Percentiles rank a stretch among this genome's conserved stretches.
Evolutionary conservation across 1,140 invertebrate species (phyloP).

Genomic region (Wiebesia pumilae): DNA sequence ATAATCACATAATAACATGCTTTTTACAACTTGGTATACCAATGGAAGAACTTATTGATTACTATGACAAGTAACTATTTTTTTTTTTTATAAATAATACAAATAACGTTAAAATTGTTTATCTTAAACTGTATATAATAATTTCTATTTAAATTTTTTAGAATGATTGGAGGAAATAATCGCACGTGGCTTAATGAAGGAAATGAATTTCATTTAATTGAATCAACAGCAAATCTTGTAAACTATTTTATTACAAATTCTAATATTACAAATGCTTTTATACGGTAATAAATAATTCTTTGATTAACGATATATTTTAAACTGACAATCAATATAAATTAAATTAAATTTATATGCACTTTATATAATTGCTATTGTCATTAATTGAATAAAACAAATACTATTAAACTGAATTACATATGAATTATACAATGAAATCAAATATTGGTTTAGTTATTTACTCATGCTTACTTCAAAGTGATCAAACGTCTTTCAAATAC

Average conservation of each 20-base stretch:
- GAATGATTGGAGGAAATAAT: conserved; percentile 84
- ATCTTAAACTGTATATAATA: neutral
- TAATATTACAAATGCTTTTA: conserved; percentile 73
- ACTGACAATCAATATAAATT: neutral
- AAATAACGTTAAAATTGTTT: neutral
- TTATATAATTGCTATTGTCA: too few species aligned
- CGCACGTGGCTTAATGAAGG: conserved; percentile 85
- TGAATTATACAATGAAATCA: too few species aligned
- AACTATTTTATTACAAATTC: conserved; percentile 77
- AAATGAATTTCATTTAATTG: conserved; percentile 85
- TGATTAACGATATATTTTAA: neutral
- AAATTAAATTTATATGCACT: too few species aligned
- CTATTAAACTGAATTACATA: too few species aligned
- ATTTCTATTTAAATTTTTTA: conserved; percentile 61
- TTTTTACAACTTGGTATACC: conserved; percentile 82
- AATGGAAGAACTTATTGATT: conserved; percentile 82
- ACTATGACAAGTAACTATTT: conserved; percentile 81
- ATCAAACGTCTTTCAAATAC: too few species aligned
- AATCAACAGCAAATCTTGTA: conserved; percentile 81
- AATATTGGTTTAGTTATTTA: too few species aligned
- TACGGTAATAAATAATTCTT: conserved; percentile 71
- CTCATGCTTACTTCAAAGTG: too few species aligned
- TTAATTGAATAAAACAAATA: too few species aligned
- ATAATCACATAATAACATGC: conserved; percentile 81
- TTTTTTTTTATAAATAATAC: neutral